Conservation (phyloP, 2,113 vertebrate genomes). For the Corythornis cristatus region DNA sequence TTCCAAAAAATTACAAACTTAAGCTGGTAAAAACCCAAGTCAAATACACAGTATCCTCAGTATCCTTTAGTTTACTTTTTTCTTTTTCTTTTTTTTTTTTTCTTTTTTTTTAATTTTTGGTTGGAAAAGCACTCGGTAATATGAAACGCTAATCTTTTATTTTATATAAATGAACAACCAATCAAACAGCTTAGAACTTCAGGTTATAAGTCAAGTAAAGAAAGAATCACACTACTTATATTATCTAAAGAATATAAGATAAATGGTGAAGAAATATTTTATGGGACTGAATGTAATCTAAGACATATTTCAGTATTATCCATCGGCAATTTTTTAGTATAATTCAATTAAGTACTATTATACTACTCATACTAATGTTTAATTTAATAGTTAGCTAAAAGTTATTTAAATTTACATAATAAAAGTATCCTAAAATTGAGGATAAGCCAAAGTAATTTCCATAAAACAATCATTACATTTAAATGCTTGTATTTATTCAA, state of each 20-base stretch:
- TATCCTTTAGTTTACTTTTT: background rate
- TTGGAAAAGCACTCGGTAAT: background rate
- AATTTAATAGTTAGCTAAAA: constrained; percentile 24
- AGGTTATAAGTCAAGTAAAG: background rate
- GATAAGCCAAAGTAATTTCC: constrained; percentile 35
- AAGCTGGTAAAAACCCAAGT: background rate
- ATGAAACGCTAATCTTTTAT: background rate
- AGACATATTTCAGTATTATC: background rate
- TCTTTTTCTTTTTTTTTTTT: background rate
- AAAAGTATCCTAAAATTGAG: background rate
- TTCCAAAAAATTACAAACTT: background rate
- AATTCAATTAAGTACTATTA: background rate
- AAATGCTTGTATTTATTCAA: constrained; percentile 55
- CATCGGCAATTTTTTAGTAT: background rate
- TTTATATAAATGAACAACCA: background rate
- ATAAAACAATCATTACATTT: constrained; percentile 38
- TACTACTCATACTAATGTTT: background rate
- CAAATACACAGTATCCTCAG: background rate
- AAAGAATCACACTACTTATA: background rate
- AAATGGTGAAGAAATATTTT: background rate
- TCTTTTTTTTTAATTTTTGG: background rate
- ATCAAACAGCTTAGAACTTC: background rate
- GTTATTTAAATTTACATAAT: constrained; percentile 34
- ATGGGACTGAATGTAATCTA: background rate
- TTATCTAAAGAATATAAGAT: background rate